Evolutionary conservation across 64 coral and sea anemone genomes (phyloP).

Genomic region (Dendronephthya gigantea): DNA sequence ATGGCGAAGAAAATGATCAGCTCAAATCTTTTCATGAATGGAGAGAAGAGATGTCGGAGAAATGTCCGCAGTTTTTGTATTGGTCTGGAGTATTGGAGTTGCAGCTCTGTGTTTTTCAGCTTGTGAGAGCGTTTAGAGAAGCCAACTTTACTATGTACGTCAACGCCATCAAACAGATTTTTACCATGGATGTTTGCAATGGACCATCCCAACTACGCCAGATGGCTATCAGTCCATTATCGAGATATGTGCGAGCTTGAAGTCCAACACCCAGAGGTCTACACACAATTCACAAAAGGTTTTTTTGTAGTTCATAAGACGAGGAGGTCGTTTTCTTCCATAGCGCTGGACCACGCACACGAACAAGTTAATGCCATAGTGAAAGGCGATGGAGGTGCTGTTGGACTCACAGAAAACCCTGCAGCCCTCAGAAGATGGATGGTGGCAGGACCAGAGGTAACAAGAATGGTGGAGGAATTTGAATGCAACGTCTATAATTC

Average conservation of each 20-base stretch:
- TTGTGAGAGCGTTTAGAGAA: neutral
- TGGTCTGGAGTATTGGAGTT: constrained; percentile 23
- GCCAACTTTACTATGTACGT: neutral
- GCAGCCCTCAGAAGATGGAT: neutral
- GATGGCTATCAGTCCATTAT: neutral
- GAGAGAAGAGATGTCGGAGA: neutral
- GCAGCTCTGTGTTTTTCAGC: neutral
- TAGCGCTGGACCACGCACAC: neutral
- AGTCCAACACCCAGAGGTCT: neutral
- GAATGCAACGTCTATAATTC: neutral
- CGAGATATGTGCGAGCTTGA: neutral
- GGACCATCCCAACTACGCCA: neutral
- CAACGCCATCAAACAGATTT: neutral
- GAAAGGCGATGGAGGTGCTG: neutral
- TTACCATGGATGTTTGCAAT: constrained; percentile 4
- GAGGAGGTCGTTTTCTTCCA: neutral
- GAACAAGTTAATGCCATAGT: neutral
- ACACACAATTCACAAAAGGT: neutral
- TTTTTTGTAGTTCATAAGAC: neutral
- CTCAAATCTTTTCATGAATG: neutral
- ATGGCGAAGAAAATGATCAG: neutral
- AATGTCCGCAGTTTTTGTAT: neutral
- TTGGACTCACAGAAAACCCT: neutral
- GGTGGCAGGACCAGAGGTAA: neutral
- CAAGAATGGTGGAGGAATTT: neutral